Conservation (phyloP, 2,797 vertebrate genomes). For the Mormyrops attenuatus region DNA sequence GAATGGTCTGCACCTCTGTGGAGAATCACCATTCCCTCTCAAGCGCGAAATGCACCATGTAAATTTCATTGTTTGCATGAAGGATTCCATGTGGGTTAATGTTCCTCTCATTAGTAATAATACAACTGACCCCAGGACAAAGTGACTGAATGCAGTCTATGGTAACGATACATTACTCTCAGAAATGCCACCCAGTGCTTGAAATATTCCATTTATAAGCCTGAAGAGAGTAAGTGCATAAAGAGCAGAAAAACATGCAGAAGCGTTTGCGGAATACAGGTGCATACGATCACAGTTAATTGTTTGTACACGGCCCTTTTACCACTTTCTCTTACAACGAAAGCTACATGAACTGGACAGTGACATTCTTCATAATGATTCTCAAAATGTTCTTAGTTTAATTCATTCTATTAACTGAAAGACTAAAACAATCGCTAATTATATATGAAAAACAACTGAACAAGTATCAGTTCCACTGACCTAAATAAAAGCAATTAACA, state of each 20-base stretch:
- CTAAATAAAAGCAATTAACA: neutral
- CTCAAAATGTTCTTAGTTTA: neutral
- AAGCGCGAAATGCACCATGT: neutral
- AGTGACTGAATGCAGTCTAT: neutral
- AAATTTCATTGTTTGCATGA: neutral
- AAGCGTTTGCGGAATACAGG: neutral
- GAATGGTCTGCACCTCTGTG: neutral
- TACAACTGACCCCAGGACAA: neutral
- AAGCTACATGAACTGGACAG: neutral
- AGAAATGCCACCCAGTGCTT: neutral
- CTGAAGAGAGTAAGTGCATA: neutral
- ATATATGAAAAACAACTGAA: neutral
- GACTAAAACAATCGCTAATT: neutral
- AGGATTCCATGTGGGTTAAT: neutral
- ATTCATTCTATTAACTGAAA: neutral
- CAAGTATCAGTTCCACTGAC: neutral
- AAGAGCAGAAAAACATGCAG: neutral
- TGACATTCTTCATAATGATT: neutral
- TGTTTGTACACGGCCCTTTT: neutral
- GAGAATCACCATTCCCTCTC: neutral
- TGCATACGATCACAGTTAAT: neutral
- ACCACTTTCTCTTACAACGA: neutral
- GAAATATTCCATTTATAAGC: neutral
- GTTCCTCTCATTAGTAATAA: neutral
- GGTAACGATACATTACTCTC: neutral